These are phyloP conservation scores for Saxidomus purpurata DNA, from an alignment of 1,140 invertebrate species.

Conservation along the genomic window DNA sequence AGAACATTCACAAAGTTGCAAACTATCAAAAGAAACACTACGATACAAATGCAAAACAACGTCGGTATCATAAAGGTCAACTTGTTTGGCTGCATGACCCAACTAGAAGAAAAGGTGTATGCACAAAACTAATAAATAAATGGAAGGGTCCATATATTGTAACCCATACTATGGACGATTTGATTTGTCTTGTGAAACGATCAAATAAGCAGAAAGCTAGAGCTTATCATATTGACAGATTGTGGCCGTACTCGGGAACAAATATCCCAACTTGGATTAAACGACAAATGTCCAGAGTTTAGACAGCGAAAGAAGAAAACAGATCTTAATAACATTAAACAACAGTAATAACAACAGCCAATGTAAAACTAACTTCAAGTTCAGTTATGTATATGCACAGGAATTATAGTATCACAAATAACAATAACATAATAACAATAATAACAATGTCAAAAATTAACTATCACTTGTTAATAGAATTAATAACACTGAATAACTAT, in stretches of 20 bases:
- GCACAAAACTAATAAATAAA: constrained; percentile 1
- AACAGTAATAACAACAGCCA: no score
- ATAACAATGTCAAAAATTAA: no score
- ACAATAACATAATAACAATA: no score
- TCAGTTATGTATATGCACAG: no score
- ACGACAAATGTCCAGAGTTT: neutral
- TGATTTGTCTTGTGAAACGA: constrained; percentile 3
- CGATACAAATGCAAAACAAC: neutral
- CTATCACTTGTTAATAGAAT: no score
- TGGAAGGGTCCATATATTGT: constrained; percentile 27
- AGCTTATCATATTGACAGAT: constrained; percentile 33
- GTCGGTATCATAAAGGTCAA: neutral
- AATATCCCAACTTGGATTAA: neutral
- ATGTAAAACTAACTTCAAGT: no score
- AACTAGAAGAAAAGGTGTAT: neutral
- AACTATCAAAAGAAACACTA: neutral
- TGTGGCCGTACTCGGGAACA: constrained; percentile 6
- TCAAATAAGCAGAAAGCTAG: neutral
- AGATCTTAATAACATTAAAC: no score
- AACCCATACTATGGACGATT: constrained; percentile 4
- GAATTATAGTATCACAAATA: no score
- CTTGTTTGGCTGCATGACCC: constrained; percentile 19
- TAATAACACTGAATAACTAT: no score
- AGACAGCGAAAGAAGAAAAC: neutral
- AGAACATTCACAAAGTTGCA: neutral